Conservation (phyloP, 2,113 vertebrate genomes). For the Cranoglanis bouderius region DNA sequence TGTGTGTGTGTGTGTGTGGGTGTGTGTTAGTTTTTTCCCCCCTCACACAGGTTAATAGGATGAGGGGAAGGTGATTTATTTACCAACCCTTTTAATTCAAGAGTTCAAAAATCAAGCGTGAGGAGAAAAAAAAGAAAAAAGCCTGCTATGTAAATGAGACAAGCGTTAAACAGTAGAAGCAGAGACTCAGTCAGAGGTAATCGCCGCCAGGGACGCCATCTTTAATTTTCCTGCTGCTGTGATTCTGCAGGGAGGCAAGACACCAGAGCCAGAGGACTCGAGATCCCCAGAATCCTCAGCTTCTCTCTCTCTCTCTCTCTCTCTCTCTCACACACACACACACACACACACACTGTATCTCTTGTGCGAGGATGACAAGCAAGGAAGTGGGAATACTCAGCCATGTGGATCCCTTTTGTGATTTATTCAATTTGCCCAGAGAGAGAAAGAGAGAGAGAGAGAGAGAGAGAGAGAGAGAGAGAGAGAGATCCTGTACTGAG, state of each 20-base stretch:
- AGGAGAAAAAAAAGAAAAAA: not conserved
- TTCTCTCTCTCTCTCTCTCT: conserved; percentile 28
- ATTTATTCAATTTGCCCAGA: conserved; percentile 66
- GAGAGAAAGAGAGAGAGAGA: not conserved
- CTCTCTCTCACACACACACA: conserved; percentile 30
- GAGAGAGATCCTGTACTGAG: conserved; percentile 42
- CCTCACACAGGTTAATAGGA: conserved; percentile 9
- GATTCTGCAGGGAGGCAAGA: conserved; percentile 51
- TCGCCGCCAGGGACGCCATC: conserved; percentile 50
- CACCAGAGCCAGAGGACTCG: conserved; percentile 8
- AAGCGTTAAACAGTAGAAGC: not conserved
- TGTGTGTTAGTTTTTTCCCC: not conserved
- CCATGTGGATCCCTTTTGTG: conserved; percentile 60
- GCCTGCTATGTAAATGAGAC: not conserved
- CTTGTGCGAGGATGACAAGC: conserved; percentile 54
- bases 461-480: conserved; percentile 32
- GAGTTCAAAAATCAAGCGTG: not conserved
- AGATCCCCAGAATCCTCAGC: not conserved
- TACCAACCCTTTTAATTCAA: not conserved
- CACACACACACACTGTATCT: conserved; percentile 10
- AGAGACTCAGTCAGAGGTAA: conserved; percentile 2
- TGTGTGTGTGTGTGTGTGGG: not conserved
- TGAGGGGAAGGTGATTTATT: not conserved
- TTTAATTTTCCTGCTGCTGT: conserved; percentile 60
- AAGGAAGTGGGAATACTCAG: conserved; percentile 56